Conservation (phyloP, 1,140 invertebrate genomes). For the Epicauta chinensis region DNA sequence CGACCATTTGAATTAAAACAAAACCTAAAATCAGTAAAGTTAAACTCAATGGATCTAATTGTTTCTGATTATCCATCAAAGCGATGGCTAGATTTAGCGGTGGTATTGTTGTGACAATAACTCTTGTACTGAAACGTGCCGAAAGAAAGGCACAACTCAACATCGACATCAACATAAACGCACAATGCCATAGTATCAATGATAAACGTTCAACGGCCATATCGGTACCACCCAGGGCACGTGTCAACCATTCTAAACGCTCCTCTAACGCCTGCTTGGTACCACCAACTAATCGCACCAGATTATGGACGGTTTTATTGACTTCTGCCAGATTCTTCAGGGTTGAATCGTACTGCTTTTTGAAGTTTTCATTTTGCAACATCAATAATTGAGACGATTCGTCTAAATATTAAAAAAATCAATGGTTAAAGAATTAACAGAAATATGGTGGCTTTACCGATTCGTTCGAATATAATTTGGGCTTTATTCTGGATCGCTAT, state of each 20-base stretch:
- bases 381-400: constrained; percentile 48
- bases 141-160: constrained; percentile 36
- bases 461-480: constrained; percentile 49
- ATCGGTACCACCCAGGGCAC: constrained; percentile 47
- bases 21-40: constrained; percentile 19
- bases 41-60: constrained; percentile 24
- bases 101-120: constrained; percentile 30
- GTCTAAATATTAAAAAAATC: constrained; percentile 37
- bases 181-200: constrained; percentile 34
- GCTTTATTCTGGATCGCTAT: constrained; percentile 50
- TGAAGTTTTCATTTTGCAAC: constrained; percentile 48
- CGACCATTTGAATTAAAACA: constrained; percentile 6
- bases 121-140: constrained; percentile 26
- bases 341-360: constrained; percentile 50
- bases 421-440: constrained; percentile 5
- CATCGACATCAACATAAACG: constrained; percentile 37
- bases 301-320: constrained; percentile 51
- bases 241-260: constrained; percentile 51
- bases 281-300: constrained; percentile 48
- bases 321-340: constrained; percentile 55
- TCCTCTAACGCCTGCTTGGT: constrained; percentile 49
- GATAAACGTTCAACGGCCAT: constrained; percentile 34
- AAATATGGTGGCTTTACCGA: constrained; percentile 41
- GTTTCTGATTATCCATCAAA: constrained; percentile 23
- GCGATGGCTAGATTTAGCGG: constrained; percentile 34